Evolutionary conservation across 2,888 invertebrate species (phyloP).

Genomic region (Xylocampa areola): DNA sequence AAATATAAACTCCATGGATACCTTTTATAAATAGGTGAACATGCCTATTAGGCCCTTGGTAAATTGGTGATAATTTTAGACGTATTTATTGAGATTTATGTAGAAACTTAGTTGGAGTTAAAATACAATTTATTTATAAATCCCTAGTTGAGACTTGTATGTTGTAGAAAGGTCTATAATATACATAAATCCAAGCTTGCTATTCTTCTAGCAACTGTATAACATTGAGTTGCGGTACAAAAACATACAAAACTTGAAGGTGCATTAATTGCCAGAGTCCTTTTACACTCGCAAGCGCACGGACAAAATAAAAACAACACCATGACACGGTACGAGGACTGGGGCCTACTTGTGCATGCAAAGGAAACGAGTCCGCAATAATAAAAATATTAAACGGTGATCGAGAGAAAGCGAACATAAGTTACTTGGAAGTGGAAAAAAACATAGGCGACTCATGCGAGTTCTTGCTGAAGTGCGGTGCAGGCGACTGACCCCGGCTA

Average conservation of each 20-base stretch:
- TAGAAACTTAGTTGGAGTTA: conserved; percentile 33
- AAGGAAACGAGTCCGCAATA: conserved; percentile 68
- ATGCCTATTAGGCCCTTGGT: conserved; percentile 52
- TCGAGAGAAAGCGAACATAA: conserved; percentile 65
- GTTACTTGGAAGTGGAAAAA: conserved; percentile 63
- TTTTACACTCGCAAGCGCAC: conserved; percentile 58
- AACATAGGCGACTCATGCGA: conserved; percentile 53
- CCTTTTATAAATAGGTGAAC: conserved; percentile 60
- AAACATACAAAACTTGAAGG: conserved; percentile 56
- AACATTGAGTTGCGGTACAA: conserved; percentile 43
- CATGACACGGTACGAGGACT: conserved; percentile 60
- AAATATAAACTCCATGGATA: conserved; percentile 64
- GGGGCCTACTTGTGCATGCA: conserved; percentile 67
- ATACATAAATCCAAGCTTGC: conserved; percentile 34
- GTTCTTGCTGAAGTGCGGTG: conserved; percentile 65
- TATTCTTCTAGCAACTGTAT: conserved; percentile 38
- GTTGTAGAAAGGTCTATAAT: conserved; percentile 20
- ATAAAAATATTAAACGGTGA: conserved; percentile 64
- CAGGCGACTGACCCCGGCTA: conserved; percentile 74
- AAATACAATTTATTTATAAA: conserved; percentile 46
- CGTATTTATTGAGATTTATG: conserved; percentile 47
- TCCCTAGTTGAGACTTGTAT: conserved; percentile 5
- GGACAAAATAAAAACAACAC: conserved; percentile 64
- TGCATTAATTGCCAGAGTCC: conserved; percentile 63
- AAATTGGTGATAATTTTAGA: conserved; percentile 61